phyloP scores from a whole-genome alignment of 2,888 invertebrate genomes.

The Anorthoa munda region DNA sequence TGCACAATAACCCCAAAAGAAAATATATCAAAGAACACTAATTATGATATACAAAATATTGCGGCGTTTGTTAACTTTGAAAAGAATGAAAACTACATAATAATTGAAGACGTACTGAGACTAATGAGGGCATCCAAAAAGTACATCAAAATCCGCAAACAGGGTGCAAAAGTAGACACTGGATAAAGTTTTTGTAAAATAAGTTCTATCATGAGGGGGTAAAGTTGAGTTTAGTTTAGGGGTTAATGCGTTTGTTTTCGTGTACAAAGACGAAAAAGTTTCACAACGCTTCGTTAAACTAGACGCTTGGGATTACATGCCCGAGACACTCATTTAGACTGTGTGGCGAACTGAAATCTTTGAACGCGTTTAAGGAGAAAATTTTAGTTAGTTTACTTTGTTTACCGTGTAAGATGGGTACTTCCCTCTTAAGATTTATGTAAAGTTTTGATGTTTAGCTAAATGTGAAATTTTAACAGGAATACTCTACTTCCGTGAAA shows the following conservation, averaged over 20 bases:
- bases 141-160: constrained; percentile 76
- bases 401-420: constrained; percentile 33
- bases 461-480: not conserved
- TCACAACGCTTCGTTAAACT: constrained; percentile 84
- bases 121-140: constrained; percentile 80
- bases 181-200: constrained; percentile 54
- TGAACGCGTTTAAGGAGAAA: constrained; percentile 55
- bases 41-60: constrained; percentile 54
- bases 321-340: constrained; percentile 77
- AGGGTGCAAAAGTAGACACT: constrained; percentile 68
- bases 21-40: constrained; percentile 36
- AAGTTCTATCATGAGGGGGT: constrained; percentile 58
- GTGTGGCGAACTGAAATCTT: constrained; percentile 71
- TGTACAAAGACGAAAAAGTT: constrained; percentile 83
- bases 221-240: constrained; percentile 69
- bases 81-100: constrained; percentile 64
- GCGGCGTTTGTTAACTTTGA: constrained; percentile 39
- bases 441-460: constrained; percentile 10
- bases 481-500: not conserved
- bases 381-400: constrained; percentile 53
- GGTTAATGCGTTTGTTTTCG: constrained; percentile 77
- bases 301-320: constrained; percentile 82
- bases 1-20: constrained; percentile 7
- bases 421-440: constrained; percentile 8
- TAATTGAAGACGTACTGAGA: constrained; percentile 71